Base-by-base conservation (phyloP, 2,888 invertebrate genomes). In the Papilio protenor region DNA sequence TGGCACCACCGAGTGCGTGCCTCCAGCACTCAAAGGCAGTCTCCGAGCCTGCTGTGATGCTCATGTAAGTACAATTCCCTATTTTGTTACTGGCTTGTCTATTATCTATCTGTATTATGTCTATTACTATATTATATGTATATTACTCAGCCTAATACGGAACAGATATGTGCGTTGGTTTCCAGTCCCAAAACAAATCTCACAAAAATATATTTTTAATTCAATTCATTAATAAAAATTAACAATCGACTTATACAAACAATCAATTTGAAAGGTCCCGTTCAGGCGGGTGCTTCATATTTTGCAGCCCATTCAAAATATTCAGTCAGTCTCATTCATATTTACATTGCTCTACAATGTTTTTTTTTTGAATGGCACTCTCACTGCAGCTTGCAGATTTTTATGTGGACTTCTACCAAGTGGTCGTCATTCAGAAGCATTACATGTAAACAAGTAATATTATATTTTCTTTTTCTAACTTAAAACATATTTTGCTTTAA, bases 311-410 rank as follows among this genome's bases (percentile, higher is more conserved):
- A 75, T 75, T 75, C 75, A 75, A 69, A 75, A 75, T 75, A 69
- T 69, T 69, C 69, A 55, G 69, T 45, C 57, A 16, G 75, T 69
- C 69, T 69, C 69, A 69, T 75, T 75, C 55, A 75, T 75, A 75
- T 75, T 75, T 75, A 75, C 69, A 55, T 69, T 69, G 55, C 55
- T 45, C 75, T 75, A 75, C 75, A 75, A 69, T 69, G 75, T 75
- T 75, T 75, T 72, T 57, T 47, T 72, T 61, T 69, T 75, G 52
- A 75, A 75, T 69, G 49, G 75, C 75, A 55, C 69, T 75, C 69
- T 16, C 45, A 45, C 45, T 45, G 45, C 21, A 61, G 52, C 11
- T n/a, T 75, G 74, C 64, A 74, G 69, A 75, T 75, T 69, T 75
- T 75, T 69, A 75, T 55, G 69, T 69, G 11, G 66, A 75, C 55